Evolutionary conservation across 2,888 invertebrate genomes (phyloP).

Genomic region (Megastigmus dorsalis): DNA sequence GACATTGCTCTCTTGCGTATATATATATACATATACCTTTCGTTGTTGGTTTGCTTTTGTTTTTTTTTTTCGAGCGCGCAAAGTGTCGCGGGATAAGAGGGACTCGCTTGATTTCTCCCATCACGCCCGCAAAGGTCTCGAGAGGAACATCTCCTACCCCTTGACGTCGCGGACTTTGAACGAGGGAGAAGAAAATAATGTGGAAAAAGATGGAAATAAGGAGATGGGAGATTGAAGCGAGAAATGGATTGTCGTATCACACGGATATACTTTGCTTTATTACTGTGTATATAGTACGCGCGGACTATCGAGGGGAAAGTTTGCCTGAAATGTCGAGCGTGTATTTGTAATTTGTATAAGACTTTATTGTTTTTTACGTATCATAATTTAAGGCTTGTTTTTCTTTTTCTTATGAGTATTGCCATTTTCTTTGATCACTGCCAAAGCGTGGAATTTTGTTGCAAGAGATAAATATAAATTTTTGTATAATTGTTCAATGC

Average conservation of each 20-base stretch:
- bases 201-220: background rate
- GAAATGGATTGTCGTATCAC: background rate
- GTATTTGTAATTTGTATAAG: conserved; percentile 10
- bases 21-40: too few relatives aligned
- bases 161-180: too few relatives aligned
- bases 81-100: background rate
- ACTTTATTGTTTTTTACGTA: background rate
- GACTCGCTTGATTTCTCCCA: background rate
- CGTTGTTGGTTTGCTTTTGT: too few relatives aligned
- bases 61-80: background rate
- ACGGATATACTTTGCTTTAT: conserved; percentile 23
- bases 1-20: background rate
- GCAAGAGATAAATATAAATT: background rate
- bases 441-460: background rate
- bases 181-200: background rate
- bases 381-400: background rate
- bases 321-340: conserved; percentile 3
- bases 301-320: background rate
- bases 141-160: too few relatives aligned
- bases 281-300: conserved; percentile 28
- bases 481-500: too few relatives aligned
- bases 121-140: too few relatives aligned
- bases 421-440: background rate
- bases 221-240: background rate
- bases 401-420: background rate